phyloP scores from a whole-genome alignment of 2,113 vertebrate genomes.

The Pontoporia blainvillei region DNA sequence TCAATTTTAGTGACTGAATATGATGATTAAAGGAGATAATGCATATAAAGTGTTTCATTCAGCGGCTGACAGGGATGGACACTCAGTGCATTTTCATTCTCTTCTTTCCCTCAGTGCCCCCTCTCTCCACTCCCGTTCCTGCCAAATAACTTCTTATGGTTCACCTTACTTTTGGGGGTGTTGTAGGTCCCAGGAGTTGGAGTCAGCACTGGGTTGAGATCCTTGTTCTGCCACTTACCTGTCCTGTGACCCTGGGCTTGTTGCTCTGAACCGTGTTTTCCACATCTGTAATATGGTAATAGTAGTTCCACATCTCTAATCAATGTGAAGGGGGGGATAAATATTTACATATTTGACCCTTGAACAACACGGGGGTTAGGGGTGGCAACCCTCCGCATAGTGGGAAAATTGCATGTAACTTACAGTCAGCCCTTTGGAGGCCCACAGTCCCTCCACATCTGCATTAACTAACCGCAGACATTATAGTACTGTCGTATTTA shows the following conservation, averaged over 20 bases:
- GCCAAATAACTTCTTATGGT: background rate
- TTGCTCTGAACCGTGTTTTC: background rate
- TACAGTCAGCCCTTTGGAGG: background rate
- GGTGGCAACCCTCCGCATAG: too few species aligned
- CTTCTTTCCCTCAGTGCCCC: background rate
- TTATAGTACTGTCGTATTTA: background rate
- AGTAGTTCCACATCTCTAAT: background rate
- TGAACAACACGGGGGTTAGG: background rate
- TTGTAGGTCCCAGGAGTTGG: background rate
- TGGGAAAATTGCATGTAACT: background rate
- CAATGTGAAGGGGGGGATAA: background rate
- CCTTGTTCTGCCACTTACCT: background rate
- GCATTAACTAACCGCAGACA: background rate
- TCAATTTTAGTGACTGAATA: background rate
- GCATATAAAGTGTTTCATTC: background rate
- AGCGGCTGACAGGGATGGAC: background rate
- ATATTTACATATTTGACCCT: background rate
- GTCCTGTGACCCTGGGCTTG: background rate
- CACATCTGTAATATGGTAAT: background rate
- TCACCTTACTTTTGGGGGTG: background rate
- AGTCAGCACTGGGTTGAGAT: background rate
- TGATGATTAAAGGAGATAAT: background rate
- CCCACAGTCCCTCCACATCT: background rate
- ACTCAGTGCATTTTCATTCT: background rate
- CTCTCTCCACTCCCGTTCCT: background rate